These are phyloP conservation scores for Ochotona princeps DNA, from an alignment of 2,113 vertebrate genomes.

Conservation along the genomic window DNA sequence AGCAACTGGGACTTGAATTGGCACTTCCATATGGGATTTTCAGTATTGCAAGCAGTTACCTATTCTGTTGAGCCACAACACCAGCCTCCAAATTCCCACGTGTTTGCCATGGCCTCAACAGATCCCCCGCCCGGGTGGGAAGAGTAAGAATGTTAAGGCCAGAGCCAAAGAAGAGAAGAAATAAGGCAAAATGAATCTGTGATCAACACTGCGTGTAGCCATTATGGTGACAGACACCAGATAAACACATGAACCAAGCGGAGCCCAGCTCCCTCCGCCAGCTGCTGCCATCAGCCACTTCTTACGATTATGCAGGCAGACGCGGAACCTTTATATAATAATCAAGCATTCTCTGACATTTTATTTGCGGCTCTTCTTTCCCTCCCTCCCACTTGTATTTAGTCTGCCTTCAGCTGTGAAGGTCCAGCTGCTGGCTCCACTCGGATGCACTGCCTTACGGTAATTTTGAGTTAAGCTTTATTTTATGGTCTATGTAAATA, in stretches of 20 bases:
- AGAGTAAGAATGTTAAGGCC: neutral
- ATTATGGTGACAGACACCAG: slow-evolving; percentile 64
- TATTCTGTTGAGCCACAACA: too few species aligned
- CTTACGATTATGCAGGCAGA: slow-evolving; percentile 65
- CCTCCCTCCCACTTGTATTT: slow-evolving; percentile 75
- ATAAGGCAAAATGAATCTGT: slow-evolving; percentile 50
- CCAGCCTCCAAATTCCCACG: neutral
- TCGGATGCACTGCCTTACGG: slow-evolving; percentile 63
- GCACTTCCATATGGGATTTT: too few species aligned
- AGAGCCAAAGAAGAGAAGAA: slow-evolving; percentile 46
- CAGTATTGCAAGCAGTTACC: too few species aligned
- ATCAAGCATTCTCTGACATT: slow-evolving; percentile 79
- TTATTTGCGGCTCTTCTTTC: slow-evolving; percentile 75
- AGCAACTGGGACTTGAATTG: too few species aligned
- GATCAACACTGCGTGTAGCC: slow-evolving; percentile 54
- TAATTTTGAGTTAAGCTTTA: slow-evolving; percentile 80
- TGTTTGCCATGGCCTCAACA: neutral
- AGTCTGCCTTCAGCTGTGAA: slow-evolving; percentile 78
- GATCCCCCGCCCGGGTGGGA: neutral
- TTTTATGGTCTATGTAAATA: slow-evolving; percentile 84
- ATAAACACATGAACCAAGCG: slow-evolving; percentile 63
- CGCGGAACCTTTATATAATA: slow-evolving; percentile 71
- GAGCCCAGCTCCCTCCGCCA: slow-evolving; percentile 62
- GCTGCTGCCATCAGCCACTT: slow-evolving; percentile 68
- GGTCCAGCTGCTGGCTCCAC: slow-evolving; percentile 78